phyloP scores from a whole-genome alignment of 64 coral and sea anemone genomes.

The Pocillopora damicornis region DNA sequence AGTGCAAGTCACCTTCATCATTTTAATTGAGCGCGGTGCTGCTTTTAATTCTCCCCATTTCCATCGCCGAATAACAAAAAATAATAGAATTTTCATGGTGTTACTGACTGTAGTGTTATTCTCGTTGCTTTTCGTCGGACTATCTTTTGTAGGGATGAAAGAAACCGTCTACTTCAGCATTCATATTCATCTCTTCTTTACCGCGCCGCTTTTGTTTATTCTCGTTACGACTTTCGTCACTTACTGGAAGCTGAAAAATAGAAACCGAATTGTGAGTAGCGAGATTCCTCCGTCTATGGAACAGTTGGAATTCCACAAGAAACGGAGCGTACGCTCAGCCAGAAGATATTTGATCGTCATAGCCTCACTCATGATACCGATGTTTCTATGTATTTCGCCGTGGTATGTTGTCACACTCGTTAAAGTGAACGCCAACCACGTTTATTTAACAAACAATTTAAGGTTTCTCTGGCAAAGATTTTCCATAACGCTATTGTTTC shows the following conservation, averaged over 20 bases:
- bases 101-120: background rate
- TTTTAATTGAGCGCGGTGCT: background rate
- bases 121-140: background rate
- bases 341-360: constrained; percentile 1
- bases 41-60: constrained; percentile 2
- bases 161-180: background rate
- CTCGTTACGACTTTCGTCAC: background rate
- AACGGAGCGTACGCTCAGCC: background rate
- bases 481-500: background rate
- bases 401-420: background rate
- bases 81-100: background rate
- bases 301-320: background rate
- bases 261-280: background rate
- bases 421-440: too few relatives aligned
- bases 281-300: constrained; percentile 9
- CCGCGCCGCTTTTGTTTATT: background rate
- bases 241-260: constrained; percentile 7
- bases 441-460: too few relatives aligned
- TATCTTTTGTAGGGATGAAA: background rate
- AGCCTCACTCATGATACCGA: background rate
- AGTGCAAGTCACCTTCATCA: background rate
- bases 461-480: background rate
- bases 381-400: background rate
- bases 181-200: constrained; percentile 12
- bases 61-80: background rate